Evolutionary conservation across 2,113 vertebrate genomes (phyloP), one percentile per base, ranked within the genome.

Genomic region (Probosciger aterrimus): DNA sequence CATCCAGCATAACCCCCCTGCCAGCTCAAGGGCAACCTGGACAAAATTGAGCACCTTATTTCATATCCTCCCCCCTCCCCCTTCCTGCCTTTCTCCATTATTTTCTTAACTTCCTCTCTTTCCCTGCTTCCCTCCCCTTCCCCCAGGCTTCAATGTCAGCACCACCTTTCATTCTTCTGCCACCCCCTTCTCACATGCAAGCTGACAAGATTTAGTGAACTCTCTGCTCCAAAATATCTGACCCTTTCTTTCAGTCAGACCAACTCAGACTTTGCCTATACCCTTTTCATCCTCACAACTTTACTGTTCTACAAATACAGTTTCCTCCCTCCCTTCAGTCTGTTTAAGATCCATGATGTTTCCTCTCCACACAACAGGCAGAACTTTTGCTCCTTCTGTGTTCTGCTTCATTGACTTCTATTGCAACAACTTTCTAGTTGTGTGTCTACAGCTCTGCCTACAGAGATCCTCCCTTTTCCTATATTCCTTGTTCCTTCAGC

Each of bases 51-150:
- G 75, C 78, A 64, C 84, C 90, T 95, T 50, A 82, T 93, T 90
- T 92, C 82, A 77, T 4, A 89, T 28, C 60, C 25, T 80, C 67
- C 43, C 74, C 28, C 55, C 68, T 95, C 89, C 64, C 76, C 73
- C 76, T 76, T 55, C 49, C 91, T 93, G 30, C 75, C 62, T 90
- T 68, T 93, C 80, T 88, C 65, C 67, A 94, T 87, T 95, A 95
- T 91, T 95, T 93, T 93, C 89, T 91, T 90, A 88, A 96, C 93
- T 96, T 81, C 79, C 67, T 50, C 91, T 82, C 71, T 74, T 30
- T 74, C 55, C 33, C 52, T 53, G 47, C 64, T 65, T 68, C 76
- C 57, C 31, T 87, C 83, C 39, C 35, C 44, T 73, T 79, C 86
- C 92, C 70, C 68, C 71, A 64, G 30, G 55, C 46, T 70, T 64